phyloP scores from a whole-genome alignment of 1,140 invertebrate genomes.

The Neuroterus valhalla region DNA sequence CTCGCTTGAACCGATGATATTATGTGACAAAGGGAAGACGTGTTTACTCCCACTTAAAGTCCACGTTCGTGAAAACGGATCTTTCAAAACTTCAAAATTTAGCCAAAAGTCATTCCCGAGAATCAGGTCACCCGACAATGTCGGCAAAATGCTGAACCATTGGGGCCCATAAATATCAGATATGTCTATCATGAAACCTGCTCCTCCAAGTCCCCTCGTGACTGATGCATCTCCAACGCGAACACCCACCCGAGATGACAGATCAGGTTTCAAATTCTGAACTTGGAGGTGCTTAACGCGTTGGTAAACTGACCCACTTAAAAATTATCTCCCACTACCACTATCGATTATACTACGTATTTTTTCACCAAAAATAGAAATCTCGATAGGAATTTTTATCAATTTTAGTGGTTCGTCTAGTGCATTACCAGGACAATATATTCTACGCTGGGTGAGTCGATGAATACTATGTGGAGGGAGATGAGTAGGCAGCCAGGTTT shows the following conservation, averaged over 20 bases:
- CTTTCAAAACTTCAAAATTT: too few species aligned
- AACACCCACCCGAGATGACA: too few species aligned
- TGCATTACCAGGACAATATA: too few species aligned
- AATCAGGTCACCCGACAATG: background rate
- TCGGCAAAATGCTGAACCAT: too few species aligned
- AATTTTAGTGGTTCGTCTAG: conserved; percentile 32
- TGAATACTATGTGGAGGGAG: too few species aligned
- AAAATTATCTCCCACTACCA: conserved; percentile 41
- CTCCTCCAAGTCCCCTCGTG: too few species aligned
- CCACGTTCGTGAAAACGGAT: conserved; percentile 28
- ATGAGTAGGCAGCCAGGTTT: too few species aligned
- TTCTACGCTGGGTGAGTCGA: too few species aligned
- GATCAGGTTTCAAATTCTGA: too few species aligned
- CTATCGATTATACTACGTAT: conserved; percentile 44
- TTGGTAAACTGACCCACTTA: conserved; percentile 33
- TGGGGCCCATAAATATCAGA: too few species aligned
- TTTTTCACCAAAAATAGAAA: conserved; percentile 41
- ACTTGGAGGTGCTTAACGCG: background rate
- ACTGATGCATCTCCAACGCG: too few species aligned
- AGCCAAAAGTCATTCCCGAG: background rate
- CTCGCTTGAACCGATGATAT: background rate
- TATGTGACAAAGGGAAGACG: conserved; percentile 7
- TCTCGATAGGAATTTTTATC: conserved; percentile 33
- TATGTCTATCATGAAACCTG: too few species aligned
- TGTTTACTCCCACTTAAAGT: conserved; percentile 35